Evolutionary conservation across 2,888 invertebrate genomes (phyloP), one percentile per base, ranked within the genome.

Genomic region (Anthoptus insignis): DNA sequence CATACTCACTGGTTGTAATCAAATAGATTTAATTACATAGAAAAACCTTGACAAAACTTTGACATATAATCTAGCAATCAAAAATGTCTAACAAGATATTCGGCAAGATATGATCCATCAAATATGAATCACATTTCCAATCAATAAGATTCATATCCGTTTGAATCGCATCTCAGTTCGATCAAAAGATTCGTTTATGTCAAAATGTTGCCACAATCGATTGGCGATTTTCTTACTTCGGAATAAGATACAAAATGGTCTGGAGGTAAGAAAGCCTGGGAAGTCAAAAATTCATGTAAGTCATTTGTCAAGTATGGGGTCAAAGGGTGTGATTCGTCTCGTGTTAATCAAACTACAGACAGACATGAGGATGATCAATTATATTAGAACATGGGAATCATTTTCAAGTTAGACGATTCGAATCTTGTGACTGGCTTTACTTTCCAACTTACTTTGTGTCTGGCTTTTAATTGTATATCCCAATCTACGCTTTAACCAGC

Each of bases 281-380:
- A 61, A 66, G 59, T 68, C 66, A 54, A 78, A 78, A 81, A 79
- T 81, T 81, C 75, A 65, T 74, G 53, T 76, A 80, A 83, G 84
- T 81, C 84, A 87, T 88, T 88, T 88, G 88, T 89, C 88, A 89
- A 82, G 75, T 68, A 73, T 70, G 65, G 76, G 85, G 87, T 87
- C 88, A 85, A 78, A 84, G 86, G 86, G 84, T 81, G 82, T 75
- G 79, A 87, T 84, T 79, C 82, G 84, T 82, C 83, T 83, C 81
- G 78, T 81, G 80, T 79, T 87, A 86, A 88, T 87, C 87, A 87
- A 86, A 81, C 76, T 69, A 81, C 73, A 66, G 82, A 81, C 83
- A 77, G 83, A 81, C 76, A 71, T 68, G 66, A 61, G 75, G 81
- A 82, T 83, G 86, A 89, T 89, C 82, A 82, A 88, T 89, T 80